These are phyloP conservation scores for Melipona quadrifasciata DNA, from an alignment of 1,140 invertebrate species.

Conservation along the genomic window DNA sequence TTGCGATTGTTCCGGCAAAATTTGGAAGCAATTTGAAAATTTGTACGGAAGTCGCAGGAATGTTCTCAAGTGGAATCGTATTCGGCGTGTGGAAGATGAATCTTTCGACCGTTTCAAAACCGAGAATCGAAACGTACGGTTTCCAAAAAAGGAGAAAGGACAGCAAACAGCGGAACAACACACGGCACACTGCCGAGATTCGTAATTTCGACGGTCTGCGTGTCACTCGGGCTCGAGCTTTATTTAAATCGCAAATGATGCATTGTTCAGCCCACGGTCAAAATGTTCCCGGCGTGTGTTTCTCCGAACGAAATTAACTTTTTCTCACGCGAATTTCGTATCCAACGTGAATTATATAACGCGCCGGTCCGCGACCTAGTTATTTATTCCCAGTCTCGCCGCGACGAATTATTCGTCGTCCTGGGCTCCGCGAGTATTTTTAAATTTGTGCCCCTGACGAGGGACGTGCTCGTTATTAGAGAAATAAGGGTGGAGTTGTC, in stretches of 20 bases:
- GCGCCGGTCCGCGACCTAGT: not conserved
- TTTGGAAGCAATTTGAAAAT: no score
- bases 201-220: not conserved
- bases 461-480: slow-evolving; percentile 23
- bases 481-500: slow-evolving; percentile 3
- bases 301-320: not conserved
- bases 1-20: no score
- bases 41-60: no score
- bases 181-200: not conserved
- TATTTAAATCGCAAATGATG: slow-evolving; percentile 47
- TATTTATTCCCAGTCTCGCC: slow-evolving; percentile 20
- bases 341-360: slow-evolving; percentile 22
- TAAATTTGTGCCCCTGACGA: not conserved
- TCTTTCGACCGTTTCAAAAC: not conserved
- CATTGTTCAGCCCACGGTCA: not conserved
- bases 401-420: slow-evolving; percentile 25
- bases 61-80: no score
- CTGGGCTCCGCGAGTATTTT: slow-evolving; percentile 8
- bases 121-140: not conserved
- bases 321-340: not conserved
- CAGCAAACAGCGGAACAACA: no score
- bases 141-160: not conserved
- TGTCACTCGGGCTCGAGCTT: not conserved
- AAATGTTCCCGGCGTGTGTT: not conserved
- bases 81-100: not conserved